A percentile compares a stretch with the other conserved stretches of the same genome.
These are phyloP conservation scores for Beroe forskalii DNA, from an alignment of 37 sponge, comb jelly and placozoan species.

Conservation along the genomic window DNA sequence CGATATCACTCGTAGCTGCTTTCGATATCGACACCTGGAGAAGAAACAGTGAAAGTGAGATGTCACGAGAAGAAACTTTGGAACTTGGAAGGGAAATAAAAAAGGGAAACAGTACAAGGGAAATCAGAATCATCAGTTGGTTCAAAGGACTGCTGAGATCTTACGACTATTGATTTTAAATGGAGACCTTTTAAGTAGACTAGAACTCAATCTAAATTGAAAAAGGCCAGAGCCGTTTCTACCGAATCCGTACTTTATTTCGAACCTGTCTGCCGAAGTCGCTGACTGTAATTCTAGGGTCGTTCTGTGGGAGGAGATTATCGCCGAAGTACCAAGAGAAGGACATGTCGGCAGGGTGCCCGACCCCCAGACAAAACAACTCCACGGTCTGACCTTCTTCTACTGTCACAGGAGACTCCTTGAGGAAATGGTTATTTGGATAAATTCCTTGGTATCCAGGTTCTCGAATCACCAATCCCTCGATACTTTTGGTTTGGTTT, in stretches of 20 bases:
- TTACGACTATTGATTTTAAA: no score
- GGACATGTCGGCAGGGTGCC: constrained; percentile 49
- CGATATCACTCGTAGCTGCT: neutral
- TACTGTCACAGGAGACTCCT: neutral
- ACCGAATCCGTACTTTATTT: no score
- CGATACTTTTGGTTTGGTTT: no score
- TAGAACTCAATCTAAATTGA: no score
- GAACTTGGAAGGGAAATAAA: neutral
- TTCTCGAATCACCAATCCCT: no score
- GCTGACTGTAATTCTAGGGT: neutral
- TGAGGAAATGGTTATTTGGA: no score
- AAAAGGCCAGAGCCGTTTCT: no score
- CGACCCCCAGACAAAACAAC: constrained; percentile 50
- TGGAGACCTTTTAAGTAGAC: no score
- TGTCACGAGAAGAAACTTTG: neutral
- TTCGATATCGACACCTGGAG: constrained; percentile 32
- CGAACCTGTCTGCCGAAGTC: constrained; percentile 27
- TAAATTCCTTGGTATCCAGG: no score
- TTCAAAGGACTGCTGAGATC: no score
- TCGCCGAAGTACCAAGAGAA: constrained; percentile 8
- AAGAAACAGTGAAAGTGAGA: neutral
- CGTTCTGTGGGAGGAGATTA: neutral
- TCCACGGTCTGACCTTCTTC: constrained; percentile 6
- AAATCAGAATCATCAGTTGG: no score
- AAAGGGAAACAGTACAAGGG: no score